Conservation (phyloP, 2,113 vertebrate genomes). For the Callorhinus ursinus region DNA sequence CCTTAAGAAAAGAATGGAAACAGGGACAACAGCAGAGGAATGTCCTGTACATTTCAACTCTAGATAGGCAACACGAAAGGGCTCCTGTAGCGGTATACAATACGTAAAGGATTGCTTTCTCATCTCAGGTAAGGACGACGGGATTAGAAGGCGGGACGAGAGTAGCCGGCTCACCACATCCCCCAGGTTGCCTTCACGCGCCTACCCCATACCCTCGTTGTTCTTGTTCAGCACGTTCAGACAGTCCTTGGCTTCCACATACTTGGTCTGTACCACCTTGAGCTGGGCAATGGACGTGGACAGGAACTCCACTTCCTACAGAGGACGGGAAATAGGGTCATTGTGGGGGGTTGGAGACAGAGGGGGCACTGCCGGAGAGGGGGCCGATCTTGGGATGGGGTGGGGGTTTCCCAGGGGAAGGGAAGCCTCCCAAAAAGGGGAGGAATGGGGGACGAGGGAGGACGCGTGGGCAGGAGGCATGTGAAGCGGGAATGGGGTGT, state of each 20-base stretch:
- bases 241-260: conserved; percentile 95
- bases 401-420: background rate
- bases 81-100: background rate
- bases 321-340: background rate
- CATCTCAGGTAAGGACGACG: background rate
- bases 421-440: background rate
- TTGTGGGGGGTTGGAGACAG: fast-evolving
- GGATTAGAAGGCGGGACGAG: background rate
- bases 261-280: conserved; percentile 95
- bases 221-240: conserved; percentile 90
- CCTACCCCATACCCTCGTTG: conserved; percentile 88
- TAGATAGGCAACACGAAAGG: background rate
- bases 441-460: background rate
- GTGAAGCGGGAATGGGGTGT: background rate
- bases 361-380: background rate
- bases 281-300: conserved; percentile 95
- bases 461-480: background rate
- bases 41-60: background rate
- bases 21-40: background rate
- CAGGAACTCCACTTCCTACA: conserved; percentile 95
- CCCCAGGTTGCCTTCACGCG: background rate
- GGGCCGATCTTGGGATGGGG: background rate
- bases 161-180: background rate
- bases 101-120: background rate
- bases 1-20: background rate